phyloP scores from a whole-genome alignment of 2,888 invertebrate genomes.

The Polyommatus iphigenia region DNA sequence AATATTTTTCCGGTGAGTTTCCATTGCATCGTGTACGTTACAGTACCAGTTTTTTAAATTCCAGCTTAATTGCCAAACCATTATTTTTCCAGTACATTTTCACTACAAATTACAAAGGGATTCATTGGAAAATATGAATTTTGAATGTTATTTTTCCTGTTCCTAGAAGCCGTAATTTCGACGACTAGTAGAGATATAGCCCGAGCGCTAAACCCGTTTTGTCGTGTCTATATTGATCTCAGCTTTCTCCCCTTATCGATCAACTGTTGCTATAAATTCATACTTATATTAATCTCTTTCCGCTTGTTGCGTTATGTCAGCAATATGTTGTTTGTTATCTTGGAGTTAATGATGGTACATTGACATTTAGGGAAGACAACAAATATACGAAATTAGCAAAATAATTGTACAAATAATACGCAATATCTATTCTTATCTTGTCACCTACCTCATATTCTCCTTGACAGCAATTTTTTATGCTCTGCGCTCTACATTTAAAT shows the following conservation, averaged over 20 bases:
- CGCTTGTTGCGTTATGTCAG: constrained; percentile 33
- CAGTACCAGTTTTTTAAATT: no score
- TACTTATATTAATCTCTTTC: constrained; percentile 44
- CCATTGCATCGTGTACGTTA: no score
- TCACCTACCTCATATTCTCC: no score
- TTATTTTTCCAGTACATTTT: no score
- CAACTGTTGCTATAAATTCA: constrained; percentile 48
- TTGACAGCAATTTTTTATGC: no score
- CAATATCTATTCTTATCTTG: no score
- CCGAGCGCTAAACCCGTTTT: constrained; percentile 43
- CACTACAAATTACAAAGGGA: background rate
- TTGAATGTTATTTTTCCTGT: background rate
- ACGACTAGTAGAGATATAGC: constrained; percentile 52
- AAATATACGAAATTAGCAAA: no score
- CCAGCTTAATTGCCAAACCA: no score
- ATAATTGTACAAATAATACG: no score
- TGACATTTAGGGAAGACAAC: no score
- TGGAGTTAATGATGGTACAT: background rate
- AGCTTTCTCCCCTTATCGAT: constrained; percentile 53
- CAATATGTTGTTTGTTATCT: background rate
- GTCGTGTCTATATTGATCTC: constrained; percentile 42
- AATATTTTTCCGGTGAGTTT: no score
- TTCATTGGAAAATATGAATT: background rate
- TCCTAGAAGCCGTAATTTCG: constrained; percentile 37
- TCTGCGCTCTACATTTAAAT: no score